These are phyloP conservation scores for Micromesistius poutassou DNA, from an alignment of 2,797 vertebrate genomes.

Conservation along the genomic window DNA sequence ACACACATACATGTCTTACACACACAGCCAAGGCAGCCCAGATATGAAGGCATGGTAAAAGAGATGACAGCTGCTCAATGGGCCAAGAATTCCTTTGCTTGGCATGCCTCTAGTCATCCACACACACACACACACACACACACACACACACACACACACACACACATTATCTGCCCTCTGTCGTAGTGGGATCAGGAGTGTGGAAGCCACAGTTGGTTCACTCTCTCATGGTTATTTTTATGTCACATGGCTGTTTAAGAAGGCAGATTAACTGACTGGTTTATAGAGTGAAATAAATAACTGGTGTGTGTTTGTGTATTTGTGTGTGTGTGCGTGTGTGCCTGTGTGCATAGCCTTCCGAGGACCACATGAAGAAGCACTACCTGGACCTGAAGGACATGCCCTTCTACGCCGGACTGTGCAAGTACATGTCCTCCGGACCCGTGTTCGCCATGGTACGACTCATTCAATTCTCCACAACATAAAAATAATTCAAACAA, in stretches of 20 bases:
- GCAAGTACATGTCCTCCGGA: constrained; percentile 88
- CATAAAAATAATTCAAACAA: not conserved
- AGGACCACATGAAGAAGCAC: constrained; percentile 85
- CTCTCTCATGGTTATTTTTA: not conserved
- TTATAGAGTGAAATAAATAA: not conserved
- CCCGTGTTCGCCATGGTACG: constrained; percentile 89
- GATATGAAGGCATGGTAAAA: not conserved
- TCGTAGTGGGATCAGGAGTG: not conserved
- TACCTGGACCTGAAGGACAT: constrained; percentile 89
- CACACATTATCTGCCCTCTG: not conserved
- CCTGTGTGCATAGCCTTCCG: constrained; percentile 73
- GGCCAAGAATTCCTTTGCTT: not conserved
- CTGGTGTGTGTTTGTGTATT: not conserved
- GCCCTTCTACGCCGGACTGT: constrained; percentile 85
- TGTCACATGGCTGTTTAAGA: not conserved
- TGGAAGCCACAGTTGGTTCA: not conserved
- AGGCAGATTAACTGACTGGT: not conserved
- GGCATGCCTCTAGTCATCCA: not conserved
- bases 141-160: not conserved
- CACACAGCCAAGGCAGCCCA: not conserved
- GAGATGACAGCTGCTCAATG: constrained; percentile 3
- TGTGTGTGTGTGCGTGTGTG: not conserved
- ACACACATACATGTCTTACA: not conserved
- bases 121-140: not conserved
- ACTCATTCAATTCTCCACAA: constrained; percentile 14